Conservation (phyloP, 2,888 invertebrate genomes). For the Lottia gigantea region DNA sequence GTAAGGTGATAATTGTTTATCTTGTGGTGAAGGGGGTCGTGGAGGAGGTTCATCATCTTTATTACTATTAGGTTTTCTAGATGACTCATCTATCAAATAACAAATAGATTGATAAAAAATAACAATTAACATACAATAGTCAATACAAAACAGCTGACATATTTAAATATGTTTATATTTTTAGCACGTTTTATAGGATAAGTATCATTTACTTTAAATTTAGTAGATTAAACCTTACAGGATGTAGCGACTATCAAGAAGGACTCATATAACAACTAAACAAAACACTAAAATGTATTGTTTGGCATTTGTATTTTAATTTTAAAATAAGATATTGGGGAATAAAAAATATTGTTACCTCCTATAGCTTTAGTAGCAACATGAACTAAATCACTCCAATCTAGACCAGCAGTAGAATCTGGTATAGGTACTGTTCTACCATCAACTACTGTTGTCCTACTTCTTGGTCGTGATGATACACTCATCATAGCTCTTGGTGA, state of each 20-base stretch:
- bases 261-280: too few species aligned
- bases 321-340: too few species aligned
- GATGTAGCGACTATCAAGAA: too few species aligned
- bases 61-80: background rate
- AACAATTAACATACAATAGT: too few species aligned
- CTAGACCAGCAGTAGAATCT: conserved; percentile 76
- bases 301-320: too few species aligned
- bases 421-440: conserved; percentile 72
- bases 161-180: too few species aligned
- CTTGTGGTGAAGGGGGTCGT: conserved; percentile 36
- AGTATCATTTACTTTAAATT: too few species aligned
- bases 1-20: conserved; percentile 10
- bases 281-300: too few species aligned
- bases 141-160: too few species aligned
- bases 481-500: conserved; percentile 57
- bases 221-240: too few species aligned
- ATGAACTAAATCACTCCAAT: conserved; percentile 84
- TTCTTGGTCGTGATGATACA: conserved; percentile 31
- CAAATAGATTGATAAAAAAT: too few species aligned
- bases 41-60: conserved; percentile 33
- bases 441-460: conserved; percentile 29
- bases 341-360: conserved; percentile 38
- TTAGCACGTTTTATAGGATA: too few species aligned
- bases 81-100: background rate
- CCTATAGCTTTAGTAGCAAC: conserved; percentile 82